Base-by-base conservation (phyloP, 2,113 vertebrate species). In the Illadopsis cleaveri region DNA sequence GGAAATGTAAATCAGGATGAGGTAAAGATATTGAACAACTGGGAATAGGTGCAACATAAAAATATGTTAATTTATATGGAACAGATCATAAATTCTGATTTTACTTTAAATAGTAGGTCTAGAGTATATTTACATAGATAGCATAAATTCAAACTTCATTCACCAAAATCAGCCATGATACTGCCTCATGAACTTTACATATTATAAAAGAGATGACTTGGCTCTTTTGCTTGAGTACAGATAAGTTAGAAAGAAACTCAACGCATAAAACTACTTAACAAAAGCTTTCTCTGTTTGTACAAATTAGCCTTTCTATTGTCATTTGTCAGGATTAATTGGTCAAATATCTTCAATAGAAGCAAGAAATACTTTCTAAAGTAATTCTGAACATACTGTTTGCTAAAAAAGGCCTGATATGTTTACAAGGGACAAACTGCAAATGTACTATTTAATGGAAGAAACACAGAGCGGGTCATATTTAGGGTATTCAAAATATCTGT, bases 1-100 rank as follows among this genome's bases (percentile, higher is more conserved):
- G 4, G 0, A 72, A 80, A 69, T 9, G 3, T 37, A 31, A n/a
- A 47, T 1, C 2, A 89, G 21, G 6, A 48, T 33, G 27, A 65
- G 4, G 4, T 51, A 60, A 82, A 89, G 21, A 35, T 33, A 3
- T 10, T 47, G 14, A 83, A 86, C 3, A 13, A 22, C 48, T 82
- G 2, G 5, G 6, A 81, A 73, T 31, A 69, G 1, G 0, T 50
- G 10, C 5, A 53, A 22, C 19, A 37, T 27, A 72, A 80, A 81
- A 69, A 57, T 53, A 27, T 0, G 0, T 61, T n/a, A 19, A 77
- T 16, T 11, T 57, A 31, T 53, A 25, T 0, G 2, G 4, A 80
- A 22, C 5, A 72, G 14, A 44, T 61, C 0, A 61, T 31, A 61
- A 86, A 53, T 73, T 86, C 7, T 48, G 7, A 0, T 56, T 81